Evolutionary conservation across 1,140 invertebrate genomes (phyloP), one percentile per base, ranked within the genome.

Genomic region (Drosophila mauritiana): DNA sequence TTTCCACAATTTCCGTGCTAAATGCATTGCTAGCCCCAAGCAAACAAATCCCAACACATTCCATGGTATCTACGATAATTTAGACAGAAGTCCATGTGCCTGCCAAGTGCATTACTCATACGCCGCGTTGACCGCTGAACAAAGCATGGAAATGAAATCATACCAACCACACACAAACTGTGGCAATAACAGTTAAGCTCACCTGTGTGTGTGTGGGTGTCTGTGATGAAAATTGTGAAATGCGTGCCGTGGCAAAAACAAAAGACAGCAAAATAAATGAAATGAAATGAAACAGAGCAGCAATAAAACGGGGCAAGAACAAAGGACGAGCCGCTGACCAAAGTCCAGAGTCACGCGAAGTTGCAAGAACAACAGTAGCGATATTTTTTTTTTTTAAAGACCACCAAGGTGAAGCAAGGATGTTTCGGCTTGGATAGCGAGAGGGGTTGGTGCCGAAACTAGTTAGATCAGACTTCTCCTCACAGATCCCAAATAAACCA

Each of bases 131-230:
- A 7, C 62, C 64, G 31, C 31, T 31, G 46, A 22, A 49, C 49
- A 52, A 67, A 64, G 54, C 78, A 83, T 80, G 58, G 70, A 69
- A 88, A 80, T 88, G 80, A 89, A 84, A 89, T 89, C 85, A 89
- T 89, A 68, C 77, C 56, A 70, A 86, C 70, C 70, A 89, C 73
- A 72, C 58, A 54, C 70, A 89, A 67, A 65, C 58, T 51, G 43
- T 61, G 22, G 42, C 67, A 70, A 70, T 70, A 69, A 75, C 67
- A 67, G 56, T 52, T 57, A 72, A 68, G 68, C 42, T 73, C 65
- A 77, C 72, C 62, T 64, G 22, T 56, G 25, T 61, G 17, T 37
- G 55, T 73, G 67, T 40, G 45, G 80, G 62, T 78, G 62, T 78
- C 62, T 61, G 43, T 64, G 58, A 52, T 84, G 52, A 68, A 82